Base-by-base conservation (phyloP, 2,797 vertebrate species). In the Babyrousa celebensis region DNA sequence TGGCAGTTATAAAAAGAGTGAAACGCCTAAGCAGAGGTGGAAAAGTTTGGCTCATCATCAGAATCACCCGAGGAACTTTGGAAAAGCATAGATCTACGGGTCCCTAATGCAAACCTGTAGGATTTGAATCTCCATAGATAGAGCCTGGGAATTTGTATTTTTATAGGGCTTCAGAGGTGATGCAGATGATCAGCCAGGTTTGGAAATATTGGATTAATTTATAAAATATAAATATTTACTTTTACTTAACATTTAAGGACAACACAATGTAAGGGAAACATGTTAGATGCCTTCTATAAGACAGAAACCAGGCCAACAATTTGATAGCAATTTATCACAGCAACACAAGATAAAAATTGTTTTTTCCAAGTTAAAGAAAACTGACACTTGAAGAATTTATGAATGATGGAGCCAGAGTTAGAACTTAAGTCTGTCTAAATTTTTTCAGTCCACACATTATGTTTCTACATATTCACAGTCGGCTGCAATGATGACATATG, bases 351-450 rank as follows among this genome's bases (percentile, higher is more conserved):
- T 18, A 62, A 21, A 86, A n/a, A 70, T 56, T 56, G 32, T 63
- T 88, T 85, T 94, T 32, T 52, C 43, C 43, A 91, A 77, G 27
- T 90, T 87, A 82, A 80, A 95, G 67, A 72, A 89, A 91, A 70
- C 20, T 36, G 56, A 40, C 15, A 63, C 52, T 75, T 43, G 32
- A 70, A 80, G 56, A 85, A 32, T 77, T 80, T 52, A 63, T 58
- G 91, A 93, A 68, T 54, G 63, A 83, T 65, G 43, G 63, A 92
- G 32, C 14, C 54, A 63, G 40, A 92, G n/a, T 67, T 67, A 60
- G 27, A 74, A 32, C 58, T 79, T 58, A 60, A 80, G 25, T 83
- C 29, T 84, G 6, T 32, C 65, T 43, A 78, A 62, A 54, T 32
- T 16, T 75, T 92, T 87, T 85, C 52, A 48, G 11, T 88, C n/a